Conservation (phyloP, 2,888 invertebrate genomes). For the Apoda limacodes region DNA sequence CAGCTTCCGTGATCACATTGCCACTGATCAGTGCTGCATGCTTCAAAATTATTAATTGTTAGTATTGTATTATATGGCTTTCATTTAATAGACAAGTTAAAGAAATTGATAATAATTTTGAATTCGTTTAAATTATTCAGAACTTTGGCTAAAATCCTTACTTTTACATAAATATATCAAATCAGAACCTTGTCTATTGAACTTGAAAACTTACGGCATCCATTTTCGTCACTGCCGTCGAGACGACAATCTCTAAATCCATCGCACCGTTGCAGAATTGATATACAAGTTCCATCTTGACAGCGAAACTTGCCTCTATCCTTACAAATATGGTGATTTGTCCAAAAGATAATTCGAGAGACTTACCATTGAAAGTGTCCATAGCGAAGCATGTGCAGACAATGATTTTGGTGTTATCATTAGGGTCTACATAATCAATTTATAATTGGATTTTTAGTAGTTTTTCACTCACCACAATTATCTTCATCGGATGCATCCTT, state of each 20-base stretch:
- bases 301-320: slow-evolving; percentile 76
- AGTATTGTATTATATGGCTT: slow-evolving; percentile 21
- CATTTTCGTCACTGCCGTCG: slow-evolving; percentile 73
- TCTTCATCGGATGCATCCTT: slow-evolving; percentile 73
- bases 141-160: too few species aligned
- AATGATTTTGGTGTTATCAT: slow-evolving; percentile 1
- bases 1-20: slow-evolving; percentile 80
- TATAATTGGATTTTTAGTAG: not conserved
- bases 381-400: slow-evolving; percentile 35
- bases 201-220: slow-evolving; percentile 68
- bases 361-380: slow-evolving; percentile 43
- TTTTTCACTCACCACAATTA: slow-evolving; percentile 49
- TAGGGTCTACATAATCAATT: not conserved
- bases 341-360: slow-evolving; percentile 35
- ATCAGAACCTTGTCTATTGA: slow-evolving; percentile 11
- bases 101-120: slow-evolving; percentile 18
- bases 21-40: slow-evolving; percentile 77
- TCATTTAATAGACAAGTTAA: slow-evolving; percentile 9
- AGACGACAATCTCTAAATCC: slow-evolving; percentile 77
- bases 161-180: slow-evolving; percentile 15
- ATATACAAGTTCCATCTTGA: slow-evolving; percentile 79
- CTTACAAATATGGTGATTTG: slow-evolving; percentile 45
- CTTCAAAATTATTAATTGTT: slow-evolving; percentile 36
- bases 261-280: slow-evolving; percentile 77
- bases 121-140: too few species aligned